Evolutionary conservation across 2,888 invertebrate species (phyloP), one percentile per base, ranked within the genome.

Genomic region (Caenorhabditis zanzibari): DNA sequence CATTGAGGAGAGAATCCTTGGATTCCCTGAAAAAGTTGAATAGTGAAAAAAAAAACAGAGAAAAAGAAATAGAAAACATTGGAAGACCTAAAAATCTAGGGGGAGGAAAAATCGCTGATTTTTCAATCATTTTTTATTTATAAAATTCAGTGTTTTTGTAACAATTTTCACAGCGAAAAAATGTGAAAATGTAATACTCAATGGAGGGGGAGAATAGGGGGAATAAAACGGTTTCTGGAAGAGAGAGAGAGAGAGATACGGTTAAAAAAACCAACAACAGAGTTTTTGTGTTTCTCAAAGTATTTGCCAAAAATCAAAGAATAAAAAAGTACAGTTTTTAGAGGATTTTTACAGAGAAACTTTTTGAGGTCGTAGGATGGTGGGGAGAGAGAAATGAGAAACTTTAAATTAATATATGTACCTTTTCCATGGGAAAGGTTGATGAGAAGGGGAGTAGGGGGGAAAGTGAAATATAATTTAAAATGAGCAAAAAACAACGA

Each of bases 271-370:
- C 49, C 44, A 47, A 47, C 16, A 47, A 10, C n/a, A n/a, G 47
- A 47, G 38, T 56, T 80, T 64, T n/a, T n/a, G n/a, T n/a, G n/a
- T n/a, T 71, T 68, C 63, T 44, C 79, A 71, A 79, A 79, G 77
- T 77, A 56, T 75, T 54, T 49, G 76, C 72, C 63, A 63, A 63
- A 61, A 35, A 26, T 26, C 14, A 54, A 26, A 24, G 19, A 26
- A 14, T 14, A n/a, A n/a, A n/a, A n/a, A n/a, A n/a, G n/a, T n/a
- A n/a, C n/a, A n/a, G n/a, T n/a, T n/a, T n/a, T n/a, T n/a, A n/a
- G n/a, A n/a, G n/a, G n/a, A n/a, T n/a, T n/a, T n/a, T n/a, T n/a
- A n/a, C n/a, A n/a, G n/a, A n/a, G n/a, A n/a, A 16, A 61, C 63
- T 47, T 58, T 71, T 72, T 73, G 82, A 38, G 38, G 38, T 38